Evolutionary conservation across 2,113 vertebrate genomes (phyloP).

Genomic region (Nannospalax galili): DNA sequence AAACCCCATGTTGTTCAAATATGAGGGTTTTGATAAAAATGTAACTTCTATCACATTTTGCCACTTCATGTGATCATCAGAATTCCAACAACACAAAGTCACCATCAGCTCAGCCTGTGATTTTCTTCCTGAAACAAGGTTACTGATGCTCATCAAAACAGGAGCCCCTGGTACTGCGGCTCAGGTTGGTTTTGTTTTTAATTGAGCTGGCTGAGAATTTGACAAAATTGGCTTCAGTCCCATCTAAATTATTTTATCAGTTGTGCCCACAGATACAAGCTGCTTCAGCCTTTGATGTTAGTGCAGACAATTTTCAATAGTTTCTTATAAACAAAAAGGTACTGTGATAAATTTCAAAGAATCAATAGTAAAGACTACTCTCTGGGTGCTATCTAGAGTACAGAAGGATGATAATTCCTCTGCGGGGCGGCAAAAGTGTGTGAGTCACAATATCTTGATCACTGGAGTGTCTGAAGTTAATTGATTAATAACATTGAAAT

Average conservation of each 20-base stretch:
- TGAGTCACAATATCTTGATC: constrained; percentile 56
- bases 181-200: constrained; percentile 33
- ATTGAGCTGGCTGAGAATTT: constrained; percentile 52
- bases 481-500: constrained; percentile 72
- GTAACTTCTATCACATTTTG: background rate
- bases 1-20: constrained; percentile 28
- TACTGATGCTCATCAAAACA: constrained; percentile 20
- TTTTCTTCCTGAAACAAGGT: background rate
- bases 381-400: constrained; percentile 18
- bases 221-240: constrained; percentile 27
- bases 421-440: constrained; percentile 16
- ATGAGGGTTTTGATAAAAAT: background rate
- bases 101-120: background rate
- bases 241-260: constrained; percentile 5
- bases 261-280: constrained; percentile 23
- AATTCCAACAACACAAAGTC: constrained; percentile 14
- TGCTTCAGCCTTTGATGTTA: background rate
- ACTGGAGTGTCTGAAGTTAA: constrained; percentile 65
- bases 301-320: constrained; percentile 14
- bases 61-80: background rate
- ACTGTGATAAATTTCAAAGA: constrained; percentile 28
- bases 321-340: constrained; percentile 45
- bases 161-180: background rate
- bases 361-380: constrained; percentile 9
- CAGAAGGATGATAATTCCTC: constrained; percentile 42